Evolutionary conservation across 2,113 vertebrate genomes (phyloP).

Genomic region (Typhlomys cinereus): DNA sequence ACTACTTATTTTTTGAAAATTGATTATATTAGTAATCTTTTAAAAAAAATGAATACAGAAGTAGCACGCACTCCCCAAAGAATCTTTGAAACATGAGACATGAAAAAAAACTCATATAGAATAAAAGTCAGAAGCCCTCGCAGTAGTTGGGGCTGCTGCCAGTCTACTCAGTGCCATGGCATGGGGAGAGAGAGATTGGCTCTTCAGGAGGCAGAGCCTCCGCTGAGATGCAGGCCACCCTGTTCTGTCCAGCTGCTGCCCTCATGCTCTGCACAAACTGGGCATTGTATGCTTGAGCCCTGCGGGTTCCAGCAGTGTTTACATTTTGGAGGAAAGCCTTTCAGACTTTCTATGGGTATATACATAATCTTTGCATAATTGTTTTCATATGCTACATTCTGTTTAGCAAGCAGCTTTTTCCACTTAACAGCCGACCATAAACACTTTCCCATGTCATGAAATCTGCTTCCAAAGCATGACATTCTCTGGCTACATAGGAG

Average conservation of each 20-base stretch:
- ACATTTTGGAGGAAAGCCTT: not conserved
- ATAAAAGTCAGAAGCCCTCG: not conserved
- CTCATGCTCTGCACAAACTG: not conserved
- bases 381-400: slow-evolving; percentile 48
- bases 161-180: not conserved
- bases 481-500: not conserved
- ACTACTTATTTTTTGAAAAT: not conserved
- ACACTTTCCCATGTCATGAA: not conserved
- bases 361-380: slow-evolving; percentile 46
- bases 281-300: not conserved
- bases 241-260: not conserved
- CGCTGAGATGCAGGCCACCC: not conserved
- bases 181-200: not conserved
- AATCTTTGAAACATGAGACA: slow-evolving; percentile 17
- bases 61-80: not conserved
- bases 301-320: not conserved
- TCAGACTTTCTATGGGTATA: slow-evolving; percentile 39
- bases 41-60: not conserved
- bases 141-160: not conserved
- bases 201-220: not conserved
- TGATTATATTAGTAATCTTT: not conserved
- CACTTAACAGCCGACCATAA: slow-evolving; percentile 34
- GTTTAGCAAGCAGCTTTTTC: slow-evolving; percentile 39
- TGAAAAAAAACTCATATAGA: not conserved
- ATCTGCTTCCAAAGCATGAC: slow-evolving; percentile 32